Evolutionary conservation across 2,888 invertebrate genomes (phyloP).

Genomic region (Coleophora deauratella): DNA sequence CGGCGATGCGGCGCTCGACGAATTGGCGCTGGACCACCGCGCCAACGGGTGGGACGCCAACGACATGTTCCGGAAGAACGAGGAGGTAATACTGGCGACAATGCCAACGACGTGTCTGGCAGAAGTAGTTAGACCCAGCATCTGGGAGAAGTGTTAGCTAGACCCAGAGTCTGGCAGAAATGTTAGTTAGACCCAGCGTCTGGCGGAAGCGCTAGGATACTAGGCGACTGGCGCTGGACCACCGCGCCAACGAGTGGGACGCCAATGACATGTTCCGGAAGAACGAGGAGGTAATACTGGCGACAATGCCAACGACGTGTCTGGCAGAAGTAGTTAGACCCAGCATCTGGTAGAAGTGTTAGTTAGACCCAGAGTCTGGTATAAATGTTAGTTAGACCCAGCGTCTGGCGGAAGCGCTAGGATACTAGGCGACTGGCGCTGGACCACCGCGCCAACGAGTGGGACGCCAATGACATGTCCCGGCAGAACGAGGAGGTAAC

Average conservation of each 20-base stretch:
- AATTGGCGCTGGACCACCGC: conserved; percentile 81
- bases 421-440: conserved; percentile 80
- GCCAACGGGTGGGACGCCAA: conserved; percentile 97
- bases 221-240: conserved; percentile 82
- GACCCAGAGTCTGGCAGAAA: no score
- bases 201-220: conserved; percentile 74
- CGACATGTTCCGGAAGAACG: conserved; percentile 97
- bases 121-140: no score
- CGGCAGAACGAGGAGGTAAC: conserved; percentile 85
- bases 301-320: no score
- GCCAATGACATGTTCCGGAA: conserved; percentile 96
- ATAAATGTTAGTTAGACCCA: no score
- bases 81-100: no score
- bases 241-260: conserved; percentile 96
- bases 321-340: no score
- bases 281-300: conserved; percentile 82
- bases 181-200: conserved; percentile 65
- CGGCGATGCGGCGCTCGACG: conserved; percentile 77
- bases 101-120: no score
- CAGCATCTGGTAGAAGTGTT: no score
- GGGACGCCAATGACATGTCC: conserved; percentile 99
- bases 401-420: conserved; percentile 74
- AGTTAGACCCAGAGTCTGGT: no score
- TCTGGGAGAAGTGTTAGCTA: no score
- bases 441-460: conserved; percentile 91